Percentiles rank a stretch among this genome's conserved stretches.
phyloP scores from a whole-genome alignment of 2,888 invertebrate genomes.

The Pyralis farinalis region DNA sequence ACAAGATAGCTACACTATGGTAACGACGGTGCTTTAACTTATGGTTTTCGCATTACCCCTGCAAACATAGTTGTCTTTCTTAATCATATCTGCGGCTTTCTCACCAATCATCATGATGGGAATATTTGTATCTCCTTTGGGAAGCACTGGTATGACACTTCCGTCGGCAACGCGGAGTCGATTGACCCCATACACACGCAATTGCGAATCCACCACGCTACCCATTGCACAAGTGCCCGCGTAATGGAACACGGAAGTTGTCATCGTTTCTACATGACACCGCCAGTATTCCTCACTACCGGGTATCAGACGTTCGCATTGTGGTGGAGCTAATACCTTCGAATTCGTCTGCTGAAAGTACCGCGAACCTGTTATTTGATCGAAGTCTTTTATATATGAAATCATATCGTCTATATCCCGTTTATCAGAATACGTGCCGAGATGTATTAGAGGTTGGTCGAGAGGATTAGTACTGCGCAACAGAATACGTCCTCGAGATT shows the following conservation, averaged over 20 bases:
- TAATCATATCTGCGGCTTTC: constrained; percentile 24
- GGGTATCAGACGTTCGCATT: neutral
- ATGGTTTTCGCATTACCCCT: too few species aligned
- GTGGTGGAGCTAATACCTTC: neutral
- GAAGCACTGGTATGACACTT: constrained; percentile 16
- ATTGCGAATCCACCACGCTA: constrained; percentile 81
- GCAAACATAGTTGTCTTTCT: constrained; percentile 25
- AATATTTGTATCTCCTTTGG: constrained; percentile 78
- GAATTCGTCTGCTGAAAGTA: neutral
- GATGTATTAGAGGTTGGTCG: constrained; percentile 1
- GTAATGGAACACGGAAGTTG: constrained; percentile 24
- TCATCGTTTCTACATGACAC: constrained; percentile 2
- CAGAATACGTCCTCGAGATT: constrained; percentile 22
- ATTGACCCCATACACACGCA: constrained; percentile 8
- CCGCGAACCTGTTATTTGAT: neutral
- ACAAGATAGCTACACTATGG: too few species aligned
- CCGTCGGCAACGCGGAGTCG: constrained; percentile 24
- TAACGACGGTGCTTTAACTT: too few species aligned
- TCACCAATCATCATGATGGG: constrained; percentile 42
- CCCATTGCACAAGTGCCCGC: constrained; percentile 88
- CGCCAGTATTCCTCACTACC: constrained; percentile 4
- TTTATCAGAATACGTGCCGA: neutral
- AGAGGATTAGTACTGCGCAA: constrained; percentile 14
- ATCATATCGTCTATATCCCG: constrained; percentile 1
- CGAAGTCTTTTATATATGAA: neutral